Evolutionary conservation across 2,888 invertebrate genomes (phyloP), one percentile per base, ranked within the genome.

Genomic region (Oligia strigilis): DNA sequence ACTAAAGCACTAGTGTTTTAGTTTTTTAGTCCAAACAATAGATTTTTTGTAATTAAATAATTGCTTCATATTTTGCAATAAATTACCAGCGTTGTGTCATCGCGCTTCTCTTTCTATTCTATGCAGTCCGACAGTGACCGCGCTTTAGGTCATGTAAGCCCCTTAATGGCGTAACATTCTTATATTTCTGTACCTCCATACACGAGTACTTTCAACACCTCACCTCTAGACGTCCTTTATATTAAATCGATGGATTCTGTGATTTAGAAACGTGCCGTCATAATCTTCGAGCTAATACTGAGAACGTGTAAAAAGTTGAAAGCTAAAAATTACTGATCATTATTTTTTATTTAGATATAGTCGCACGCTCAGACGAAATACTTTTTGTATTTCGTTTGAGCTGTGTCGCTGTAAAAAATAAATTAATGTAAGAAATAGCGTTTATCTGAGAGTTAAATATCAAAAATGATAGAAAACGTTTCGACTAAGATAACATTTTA

Each of bases 151-250:
- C 36, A 36, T 36, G 36, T 36, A 36, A 36, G 36, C 36, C 4
- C 36, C 3, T 36, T 36, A 36, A 36, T 3, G 36, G 36, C 67
- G 19, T 55, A 5, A 36, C 29, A 55, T 55, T 69, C 14, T 36
- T 23, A n/a, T 58, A 58, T n/a, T 46, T 40, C 4, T n/a, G 23
- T 40, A 49, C 23, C 40, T 65, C 5, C 0, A 76, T 70, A 36
- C 9, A 49, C 29, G 29, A 29, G 43, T 60, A 17, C 36, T 49
- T 49, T 58, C 19, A 64, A 64, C 19, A 70, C 64, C 55, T 74
- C 55, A 85, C 89, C 89, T 85, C 85, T 52, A 89, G 90, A 89
- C 90, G 72, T 17, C 77, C 65, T 81, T 67, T 23, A 73, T 14
- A 79, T 72, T 49, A 81, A 64, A 73, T 75, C 40, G 58, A 78